Evolutionary conservation across 2,888 invertebrate genomes (phyloP), one percentile per base, ranked within the genome.

Genomic region (Hyles lineata): DNA sequence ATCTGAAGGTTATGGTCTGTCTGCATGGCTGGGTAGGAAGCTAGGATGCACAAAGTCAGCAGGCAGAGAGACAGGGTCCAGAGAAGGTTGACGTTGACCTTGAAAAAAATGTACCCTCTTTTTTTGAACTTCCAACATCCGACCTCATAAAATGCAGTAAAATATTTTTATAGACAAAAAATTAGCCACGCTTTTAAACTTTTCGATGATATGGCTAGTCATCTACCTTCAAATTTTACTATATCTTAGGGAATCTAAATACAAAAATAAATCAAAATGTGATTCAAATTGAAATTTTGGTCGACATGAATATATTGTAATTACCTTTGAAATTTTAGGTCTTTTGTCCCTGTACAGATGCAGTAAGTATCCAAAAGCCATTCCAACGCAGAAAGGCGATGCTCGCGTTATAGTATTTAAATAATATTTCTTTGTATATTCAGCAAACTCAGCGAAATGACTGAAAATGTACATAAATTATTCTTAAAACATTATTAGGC

Each of bases 371-470:
- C 92, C 91, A 52, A 84, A 86, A 0, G 87, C 73, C 88, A 91
- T 87, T 6, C 92, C 92, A 0, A 91, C 74, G 43, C 89, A 84
- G 81, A 91, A 92, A 0, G 92, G 91, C 0, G 89, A 79, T 2
- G 90, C 88, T 21, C 92, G 80, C 0, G 89, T 77, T 23, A 90
- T 74, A 0, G 90, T 89, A 74, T 91, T 90, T 2, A 85, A 29
- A 77, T 92, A 92, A 74, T 90, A 91, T 0, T 60, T 58, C 2
- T 73, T 67, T 1, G 83, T 5, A 70, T 90, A 88, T 0, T 78
- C 43, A 0, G 7, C 7, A 19, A 43, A 60, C 50, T 70, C 74
- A 0, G 0, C 0, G 0, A 83, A 7, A 5, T 84, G 87, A 0
- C 88, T 88, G 78, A 9, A 73, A 52, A 43, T 43, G 15, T 43